Percentiles rank a stretch among this genome's conserved stretches.
phyloP scores from a whole-genome alignment of 2,113 vertebrate species.

The Sminthopsis crassicaudata region DNA sequence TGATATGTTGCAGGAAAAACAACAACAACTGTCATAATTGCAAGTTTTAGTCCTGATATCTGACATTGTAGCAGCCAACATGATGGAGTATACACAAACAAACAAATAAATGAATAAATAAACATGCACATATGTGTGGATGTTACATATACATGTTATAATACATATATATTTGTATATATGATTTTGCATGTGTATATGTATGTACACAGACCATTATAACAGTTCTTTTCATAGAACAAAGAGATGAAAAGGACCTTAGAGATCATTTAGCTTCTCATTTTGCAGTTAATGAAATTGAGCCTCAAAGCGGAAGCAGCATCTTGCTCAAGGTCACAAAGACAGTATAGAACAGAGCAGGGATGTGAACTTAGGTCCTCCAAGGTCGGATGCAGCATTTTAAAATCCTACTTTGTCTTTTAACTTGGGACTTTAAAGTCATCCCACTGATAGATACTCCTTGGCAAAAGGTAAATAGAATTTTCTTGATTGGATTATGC shows the following conservation, averaged over 20 bases:
- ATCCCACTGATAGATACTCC: not conserved
- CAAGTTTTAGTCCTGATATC: not conserved
- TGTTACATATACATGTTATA: no score
- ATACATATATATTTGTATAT: no score
- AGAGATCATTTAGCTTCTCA: not conserved
- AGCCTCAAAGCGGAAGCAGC: not conserved
- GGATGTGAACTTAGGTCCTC: not conserved
- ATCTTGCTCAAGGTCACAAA: not conserved
- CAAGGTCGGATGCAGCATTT: not conserved
- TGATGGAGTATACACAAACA: not conserved
- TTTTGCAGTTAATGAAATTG: not conserved
- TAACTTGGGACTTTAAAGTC: not conserved
- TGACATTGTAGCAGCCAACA: not conserved
- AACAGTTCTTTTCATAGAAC: not conserved
- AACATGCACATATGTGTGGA: not conserved
- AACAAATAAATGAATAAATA: not conserved
- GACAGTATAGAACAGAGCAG: not conserved
- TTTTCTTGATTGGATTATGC: slow-evolving; percentile 48
- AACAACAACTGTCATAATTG: not conserved
- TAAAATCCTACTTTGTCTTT: not conserved
- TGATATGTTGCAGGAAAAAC: not conserved
- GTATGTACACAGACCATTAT: not conserved
- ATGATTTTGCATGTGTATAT: not conserved
- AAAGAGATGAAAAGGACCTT: not conserved
- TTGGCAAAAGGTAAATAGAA: slow-evolving; percentile 5